A percentile compares a stretch with the other conserved stretches of the same genome.
Conservation (phyloP, 1,140 invertebrate genomes). For the Macrocentrus cingulum region DNA sequence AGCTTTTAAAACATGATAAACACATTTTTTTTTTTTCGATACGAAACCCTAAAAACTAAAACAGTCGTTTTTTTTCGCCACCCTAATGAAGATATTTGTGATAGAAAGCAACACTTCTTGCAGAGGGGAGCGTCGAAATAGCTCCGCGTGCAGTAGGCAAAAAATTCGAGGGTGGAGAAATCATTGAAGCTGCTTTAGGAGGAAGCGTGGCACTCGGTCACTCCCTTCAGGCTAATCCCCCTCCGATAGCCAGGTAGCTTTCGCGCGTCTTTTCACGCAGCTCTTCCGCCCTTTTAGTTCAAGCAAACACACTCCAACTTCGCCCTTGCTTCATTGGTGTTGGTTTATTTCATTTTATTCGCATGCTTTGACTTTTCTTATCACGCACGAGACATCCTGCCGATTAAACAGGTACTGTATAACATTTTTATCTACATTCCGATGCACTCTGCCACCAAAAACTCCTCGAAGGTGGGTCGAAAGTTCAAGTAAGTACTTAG, state of each 20-base stretch:
- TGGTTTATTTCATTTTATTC: not conserved
- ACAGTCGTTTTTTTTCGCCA: too few relatives aligned
- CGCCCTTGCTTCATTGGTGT: not conserved
- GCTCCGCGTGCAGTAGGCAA: slow-evolving; percentile 63
- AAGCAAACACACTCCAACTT: not conserved
- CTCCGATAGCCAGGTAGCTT: slow-evolving; percentile 63
- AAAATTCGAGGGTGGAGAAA: slow-evolving; percentile 64
- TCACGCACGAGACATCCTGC: not conserved
- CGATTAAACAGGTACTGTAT: slow-evolving; percentile 5
- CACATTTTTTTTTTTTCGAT: too few relatives aligned
- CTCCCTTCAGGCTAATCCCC: slow-evolving; percentile 62
- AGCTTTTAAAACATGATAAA: too few relatives aligned
- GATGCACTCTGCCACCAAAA: too few relatives aligned
- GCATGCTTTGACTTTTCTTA: slow-evolving; percentile 4
- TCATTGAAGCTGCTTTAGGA: slow-evolving; percentile 63
- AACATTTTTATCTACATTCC: not conserved
- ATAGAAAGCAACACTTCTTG: slow-evolving; percentile 9
- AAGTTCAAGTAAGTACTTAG: too few relatives aligned
- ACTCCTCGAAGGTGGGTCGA: too few relatives aligned
- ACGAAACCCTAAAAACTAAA: too few relatives aligned
- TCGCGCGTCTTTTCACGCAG: not conserved
- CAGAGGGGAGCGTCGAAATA: slow-evolving; percentile 22
- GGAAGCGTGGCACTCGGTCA: slow-evolving; percentile 62
- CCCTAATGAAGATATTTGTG: not conserved
- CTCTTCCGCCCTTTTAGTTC: not conserved